Conservation (phyloP, 2,797 vertebrate species). For the Aplochiton taeniatus region DNA sequence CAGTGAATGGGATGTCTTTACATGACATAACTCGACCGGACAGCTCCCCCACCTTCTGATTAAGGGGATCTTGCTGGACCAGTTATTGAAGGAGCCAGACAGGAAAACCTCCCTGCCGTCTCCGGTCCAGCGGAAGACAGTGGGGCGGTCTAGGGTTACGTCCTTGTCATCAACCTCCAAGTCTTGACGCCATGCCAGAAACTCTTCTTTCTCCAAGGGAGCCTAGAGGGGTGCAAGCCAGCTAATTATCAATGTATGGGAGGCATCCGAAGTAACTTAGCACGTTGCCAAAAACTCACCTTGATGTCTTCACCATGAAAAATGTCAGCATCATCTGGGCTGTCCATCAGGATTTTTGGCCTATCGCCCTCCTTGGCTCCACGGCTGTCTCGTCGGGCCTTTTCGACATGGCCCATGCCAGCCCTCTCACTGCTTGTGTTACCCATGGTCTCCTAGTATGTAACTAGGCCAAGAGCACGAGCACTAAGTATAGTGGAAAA, state of each 20-base stretch:
- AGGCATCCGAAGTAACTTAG: background rate
- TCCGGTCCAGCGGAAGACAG: conserved; percentile 96
- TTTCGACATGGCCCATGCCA: conserved; percentile 87
- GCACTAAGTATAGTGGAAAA: no score
- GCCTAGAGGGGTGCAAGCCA: conserved; percentile 68
- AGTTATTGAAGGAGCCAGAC: conserved; percentile 96
- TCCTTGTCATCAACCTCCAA: conserved; percentile 88
- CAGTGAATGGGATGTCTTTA: background rate
- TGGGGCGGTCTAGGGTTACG: conserved; percentile 85
- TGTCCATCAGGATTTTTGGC: conserved; percentile 97
- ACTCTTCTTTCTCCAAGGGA: conserved; percentile 89
- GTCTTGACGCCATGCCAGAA: conserved; percentile 92
- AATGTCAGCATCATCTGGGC: conserved; percentile 93
- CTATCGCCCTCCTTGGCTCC: conserved; percentile 89
- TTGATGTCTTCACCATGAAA: conserved; percentile 93
- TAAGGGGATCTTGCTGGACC: conserved; percentile 92
- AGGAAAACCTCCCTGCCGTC: conserved; percentile 93
- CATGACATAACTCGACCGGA: background rate
- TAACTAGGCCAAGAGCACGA: conserved; percentile 5
- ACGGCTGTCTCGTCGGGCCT: conserved; percentile 84
- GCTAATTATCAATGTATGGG: background rate
- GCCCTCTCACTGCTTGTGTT: conserved; percentile 96
- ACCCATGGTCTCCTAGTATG: conserved; percentile 79
- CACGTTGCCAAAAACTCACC: conserved; percentile 62
- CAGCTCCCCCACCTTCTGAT: conserved; percentile 91